Evolutionary conservation across 2,797 vertebrate genomes (phyloP), one percentile per base, ranked within the genome.

Genomic region (Hypotaenidia okinawae): DNA sequence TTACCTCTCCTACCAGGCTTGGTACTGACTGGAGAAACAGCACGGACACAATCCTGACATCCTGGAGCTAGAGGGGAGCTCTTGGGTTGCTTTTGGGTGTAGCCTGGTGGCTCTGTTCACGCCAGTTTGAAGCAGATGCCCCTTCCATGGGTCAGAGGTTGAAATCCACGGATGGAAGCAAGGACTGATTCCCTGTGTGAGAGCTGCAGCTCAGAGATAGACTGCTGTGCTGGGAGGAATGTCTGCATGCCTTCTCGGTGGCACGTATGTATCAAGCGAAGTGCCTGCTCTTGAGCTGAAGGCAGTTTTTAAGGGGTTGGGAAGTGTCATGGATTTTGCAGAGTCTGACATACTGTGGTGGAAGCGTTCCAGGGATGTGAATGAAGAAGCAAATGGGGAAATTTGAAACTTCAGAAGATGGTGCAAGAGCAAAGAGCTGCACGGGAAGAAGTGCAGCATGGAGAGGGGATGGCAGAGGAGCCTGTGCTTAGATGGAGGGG

Each of bases 251-350:
- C 55, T 33, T 27, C 22, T 17, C 52, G 17, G 0, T 4, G 39
- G 4, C 18, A 8, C 8, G 7, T 0, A 0, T 3, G 9, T 32
- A 32, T 27, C 13, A 3, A 28, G 49, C 25, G 15, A 25, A 11
- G 49, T 32, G 35, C 28, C 17, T 52, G 1, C 66, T 74, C 41
- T 18, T 22, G 13, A 43, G 45, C 27, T 45, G 66, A 51, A 58
- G n/a, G 62, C 22, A 12, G n/a, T 21, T 77, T 57, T 28, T 28
- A 32, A 63, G 14, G 49, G 25, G 5, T 24, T 58, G 62, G 57
- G 25, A 37, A 52, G 33, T 6, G 27, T 14, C 11, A 4, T 15
- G 30, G 69, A 4, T 69, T 67, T 70, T 30, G 54, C 33, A 1
- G 43, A 19, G 28, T 13, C 52, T 62, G 66, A n/a, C 9, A 2